phyloP scores from a whole-genome alignment of 2,113 vertebrate species.

The Coreoperca whiteheadi region DNA sequence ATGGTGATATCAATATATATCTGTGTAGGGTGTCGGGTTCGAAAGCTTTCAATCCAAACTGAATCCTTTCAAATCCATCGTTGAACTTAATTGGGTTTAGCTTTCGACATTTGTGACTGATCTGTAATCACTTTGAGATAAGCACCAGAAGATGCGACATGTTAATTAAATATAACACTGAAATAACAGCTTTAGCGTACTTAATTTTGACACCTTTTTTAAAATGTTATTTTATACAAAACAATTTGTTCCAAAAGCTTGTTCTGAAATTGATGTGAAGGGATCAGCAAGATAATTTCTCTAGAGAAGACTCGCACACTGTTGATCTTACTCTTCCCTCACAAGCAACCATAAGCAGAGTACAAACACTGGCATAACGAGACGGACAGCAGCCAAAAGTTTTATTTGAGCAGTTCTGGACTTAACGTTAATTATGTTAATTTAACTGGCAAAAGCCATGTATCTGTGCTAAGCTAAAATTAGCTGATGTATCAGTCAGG shows the following conservation, averaged over 20 bases:
- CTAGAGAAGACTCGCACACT: too few relatives aligned
- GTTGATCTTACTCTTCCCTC: too few relatives aligned
- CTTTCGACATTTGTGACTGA: background rate
- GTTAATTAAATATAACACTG: constrained; percentile 2
- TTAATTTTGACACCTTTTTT: too few relatives aligned
- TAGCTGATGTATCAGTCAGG: background rate
- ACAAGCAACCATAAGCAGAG: too few relatives aligned
- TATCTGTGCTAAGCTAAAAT: too few relatives aligned
- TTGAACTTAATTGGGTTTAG: background rate
- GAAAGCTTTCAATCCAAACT: background rate
- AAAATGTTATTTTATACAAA: too few relatives aligned
- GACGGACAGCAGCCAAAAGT: background rate
- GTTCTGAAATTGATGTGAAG: too few relatives aligned
- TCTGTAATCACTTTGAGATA: background rate
- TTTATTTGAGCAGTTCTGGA: background rate
- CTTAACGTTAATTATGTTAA: background rate
- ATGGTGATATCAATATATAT: background rate
- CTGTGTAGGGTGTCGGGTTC: background rate
- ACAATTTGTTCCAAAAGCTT: too few relatives aligned
- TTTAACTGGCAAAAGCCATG: background rate
- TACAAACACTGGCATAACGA: background rate
- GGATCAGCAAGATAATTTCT: too few relatives aligned
- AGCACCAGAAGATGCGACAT: background rate
- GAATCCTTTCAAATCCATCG: background rate
- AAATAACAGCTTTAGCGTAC: background rate